Percentiles rank a stretch among this genome's conserved stretches.
Evolutionary conservation across 2,888 invertebrate species (phyloP).

Genomic region (Parnassius orleans): DNA sequence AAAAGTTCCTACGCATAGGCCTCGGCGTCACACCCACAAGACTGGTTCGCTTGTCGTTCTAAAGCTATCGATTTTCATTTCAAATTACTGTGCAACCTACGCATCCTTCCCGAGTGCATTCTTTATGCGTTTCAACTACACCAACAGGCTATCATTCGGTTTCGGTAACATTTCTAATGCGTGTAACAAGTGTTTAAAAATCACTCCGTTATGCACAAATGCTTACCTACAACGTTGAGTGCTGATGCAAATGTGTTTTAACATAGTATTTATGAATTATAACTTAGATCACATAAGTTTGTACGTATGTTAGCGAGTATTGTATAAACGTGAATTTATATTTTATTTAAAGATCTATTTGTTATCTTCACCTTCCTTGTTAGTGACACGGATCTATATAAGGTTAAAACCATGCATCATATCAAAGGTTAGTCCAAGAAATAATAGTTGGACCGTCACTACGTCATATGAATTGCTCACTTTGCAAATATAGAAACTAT

Average conservation of each 20-base stretch:
- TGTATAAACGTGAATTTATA: too few relatives aligned
- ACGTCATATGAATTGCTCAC: constrained; percentile 21
- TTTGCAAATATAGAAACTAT: constrained; percentile 57
- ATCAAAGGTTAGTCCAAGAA: too few relatives aligned
- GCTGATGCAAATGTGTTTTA: too few relatives aligned
- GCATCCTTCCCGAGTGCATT: constrained; percentile 54
- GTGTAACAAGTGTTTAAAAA: constrained; percentile 12
- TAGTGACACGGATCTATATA: too few relatives aligned
- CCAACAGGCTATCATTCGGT: constrained; percentile 47
- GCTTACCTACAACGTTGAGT: neutral
- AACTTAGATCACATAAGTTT: too few relatives aligned
- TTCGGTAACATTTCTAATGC: constrained; percentile 43
- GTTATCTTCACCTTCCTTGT: too few relatives aligned
- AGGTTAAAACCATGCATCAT: too few relatives aligned
- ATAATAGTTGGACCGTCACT: too few relatives aligned
- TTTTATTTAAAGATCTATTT: too few relatives aligned
- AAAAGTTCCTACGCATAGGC: constrained; percentile 56
- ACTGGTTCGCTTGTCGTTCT: constrained; percentile 64
- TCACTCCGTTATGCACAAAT: neutral
- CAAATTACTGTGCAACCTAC: constrained; percentile 68
- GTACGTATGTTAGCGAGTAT: constrained; percentile 32
- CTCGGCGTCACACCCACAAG: constrained; percentile 60
- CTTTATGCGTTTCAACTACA: constrained; percentile 43
- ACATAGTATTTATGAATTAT: too few relatives aligned
- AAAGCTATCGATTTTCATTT: constrained; percentile 74